These are phyloP conservation scores for Drosophila planitibia DNA, from an alignment of 2,888 invertebrate genomes.

Conservation along the genomic window DNA sequence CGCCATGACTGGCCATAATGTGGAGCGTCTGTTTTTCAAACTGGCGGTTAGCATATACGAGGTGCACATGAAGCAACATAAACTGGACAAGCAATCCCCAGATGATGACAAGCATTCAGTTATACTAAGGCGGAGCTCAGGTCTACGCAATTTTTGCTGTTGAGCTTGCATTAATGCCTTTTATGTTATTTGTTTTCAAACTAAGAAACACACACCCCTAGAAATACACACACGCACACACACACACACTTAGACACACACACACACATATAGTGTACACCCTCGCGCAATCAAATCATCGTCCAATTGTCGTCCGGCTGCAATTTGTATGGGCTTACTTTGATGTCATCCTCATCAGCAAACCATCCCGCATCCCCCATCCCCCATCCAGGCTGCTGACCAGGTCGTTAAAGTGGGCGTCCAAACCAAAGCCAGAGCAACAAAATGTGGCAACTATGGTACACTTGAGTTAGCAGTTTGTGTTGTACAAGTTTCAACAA, in stretches of 20 bases:
- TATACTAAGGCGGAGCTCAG: background rate
- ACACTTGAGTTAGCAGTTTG: background rate
- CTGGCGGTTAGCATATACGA: slow-evolving; percentile 31
- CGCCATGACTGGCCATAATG: slow-evolving; percentile 98
- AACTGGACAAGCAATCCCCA: no score
- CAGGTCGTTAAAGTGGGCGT: slow-evolving; percentile 45
- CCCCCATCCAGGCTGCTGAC: background rate
- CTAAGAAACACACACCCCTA: background rate
- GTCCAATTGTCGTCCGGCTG: slow-evolving; percentile 95
- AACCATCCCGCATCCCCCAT: background rate
- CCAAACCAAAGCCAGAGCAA: slow-evolving; percentile 4
- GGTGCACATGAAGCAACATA: background rate
- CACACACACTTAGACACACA: background rate
- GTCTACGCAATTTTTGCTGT: slow-evolving; percentile 14
- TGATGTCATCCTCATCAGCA: slow-evolving; percentile 40
- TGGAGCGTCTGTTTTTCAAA: slow-evolving; percentile 94
- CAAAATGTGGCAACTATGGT: background rate
- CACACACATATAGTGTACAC: background rate
- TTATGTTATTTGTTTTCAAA: background rate
- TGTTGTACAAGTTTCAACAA: background rate
- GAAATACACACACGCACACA: background rate
- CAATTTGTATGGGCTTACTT: slow-evolving; percentile 95
- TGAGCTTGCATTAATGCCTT: slow-evolving; percentile 30
- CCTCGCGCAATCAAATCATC: slow-evolving; percentile 88
- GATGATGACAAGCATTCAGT: background rate